Evolutionary conservation across 2,888 invertebrate genomes (phyloP), one percentile per base, ranked within the genome.

Genomic region (Tribolium freemani): DNA sequence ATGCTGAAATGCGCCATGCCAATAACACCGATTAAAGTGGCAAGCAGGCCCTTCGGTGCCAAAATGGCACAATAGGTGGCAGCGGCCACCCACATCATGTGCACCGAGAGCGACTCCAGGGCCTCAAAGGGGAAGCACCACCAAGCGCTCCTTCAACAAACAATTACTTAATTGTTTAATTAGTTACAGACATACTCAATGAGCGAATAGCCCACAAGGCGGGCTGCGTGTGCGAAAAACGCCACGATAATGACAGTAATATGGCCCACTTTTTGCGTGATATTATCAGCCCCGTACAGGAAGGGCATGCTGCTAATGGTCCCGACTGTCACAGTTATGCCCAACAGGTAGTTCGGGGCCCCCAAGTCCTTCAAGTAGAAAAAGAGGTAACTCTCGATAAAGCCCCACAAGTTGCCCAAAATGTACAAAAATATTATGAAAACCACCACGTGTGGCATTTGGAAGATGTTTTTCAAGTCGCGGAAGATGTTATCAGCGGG

Each of bases 1-100:
- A 96, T 90, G 87, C 95, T 96, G 84, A 95, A 96, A 87, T 96
- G 95, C 1, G 96, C 92, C 91, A 96, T 95, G 77, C 95, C 95
- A 53, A 96, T 88, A 0, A 96, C 92, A 11, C 96, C 96, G 81
- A 96, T 95, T 64, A 96, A 88, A 0, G 96, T 96, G 3, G 96
- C 96, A 69, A 96, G 87, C 76, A 96, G 88, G 81, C 92, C 94
- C 84, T 93, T 93, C 0, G 96, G 96, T 0, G 96, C 94, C 79
- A 96, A 86, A 84, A 94, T 90, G 9, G 94, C 93, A 81, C 95
- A 95, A 85, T 96, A 96, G 0, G 95, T 95, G 4, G 96, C 94
- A 0, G 95, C 95, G 44, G 96, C 94, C 10, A 96, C 95, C 93
- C 95, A 96, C 94, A 96, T 94, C 76, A 96, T 87, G 82, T 95